Evolutionary conservation across 2,113 vertebrate genomes (phyloP), one percentile per base, ranked within the genome.

Genomic region (Ctenodactylus gundi): DNA sequence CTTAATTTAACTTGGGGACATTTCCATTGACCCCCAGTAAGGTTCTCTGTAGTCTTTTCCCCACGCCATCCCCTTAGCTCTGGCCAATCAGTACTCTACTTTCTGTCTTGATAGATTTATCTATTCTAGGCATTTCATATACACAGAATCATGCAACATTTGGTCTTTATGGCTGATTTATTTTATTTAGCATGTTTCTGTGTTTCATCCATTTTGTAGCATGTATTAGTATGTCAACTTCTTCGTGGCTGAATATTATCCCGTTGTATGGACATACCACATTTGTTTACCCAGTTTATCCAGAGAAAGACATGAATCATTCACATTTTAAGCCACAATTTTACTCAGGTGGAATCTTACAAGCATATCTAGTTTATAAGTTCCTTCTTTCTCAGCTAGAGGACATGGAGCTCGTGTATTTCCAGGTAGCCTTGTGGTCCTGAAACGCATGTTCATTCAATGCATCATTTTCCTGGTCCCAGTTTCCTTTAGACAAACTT

Each of bases 201-300:
- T 53, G 36, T 53, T 46, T 49, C 41, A 6, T 58, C 7, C 0
- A 0, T 21, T 14, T 15, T 31, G 27, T 25, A 25, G 25, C 31
- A 2, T 25, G 25, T 57, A 23, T 27, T 6, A 27, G 4, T 3
- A 4, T 6, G 27, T 10, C 25, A 12, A 44, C 2, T 4, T 57
- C 83, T 87, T 64, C 15, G 21, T 0, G 25, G 70, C 3, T 6
- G 31, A 41, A 6, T 21, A 53, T n/a, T 65, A n/a, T 20, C 76
- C n/a, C 31, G 9, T 0, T 0, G 6, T 14, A 1, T 5, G 67
- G 14, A 7, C 34, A 7, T 6, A 46, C 14, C 23, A 46, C 0
- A 11, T 64, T 44, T 76, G 25, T 75, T 73, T 44, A 27, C n/a
- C 4, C 27, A 18, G n/a, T n/a, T n/a, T 49, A 53, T 27, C n/a